Evolutionary conservation across 2,113 vertebrate genomes (phyloP), one percentile per base, ranked within the genome.

Genomic region (Phalacrocorax brasilianus): DNA sequence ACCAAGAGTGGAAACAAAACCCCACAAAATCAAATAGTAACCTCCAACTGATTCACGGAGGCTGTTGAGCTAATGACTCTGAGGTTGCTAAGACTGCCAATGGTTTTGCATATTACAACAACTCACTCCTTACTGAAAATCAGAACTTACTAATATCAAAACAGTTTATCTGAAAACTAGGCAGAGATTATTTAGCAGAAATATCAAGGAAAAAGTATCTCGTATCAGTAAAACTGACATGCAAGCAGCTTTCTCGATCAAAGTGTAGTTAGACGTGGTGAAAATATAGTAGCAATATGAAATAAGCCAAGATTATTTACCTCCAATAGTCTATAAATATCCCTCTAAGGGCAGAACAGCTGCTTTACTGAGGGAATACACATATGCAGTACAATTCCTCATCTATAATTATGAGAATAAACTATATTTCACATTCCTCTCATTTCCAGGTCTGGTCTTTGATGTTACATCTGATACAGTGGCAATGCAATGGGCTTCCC

Each of bases 291-390:
- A 70, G 52, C 72, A 78, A 89, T 90, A 93, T 35, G 84, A 96
- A 95, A 86, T 91, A 95, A 96, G 72, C 65, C 87, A 84, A 75
- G 85, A 95, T 23, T 89, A 92, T 89, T 97, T 97, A 94, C 95
- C 89, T 96, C 95, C 94, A 97, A 67, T 76, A 87, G 83, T 30
- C 96, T 89, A 62, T 92, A 97, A 97, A 97, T 95, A 95, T 28
- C 68, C 85, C 87, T 94, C 93, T 89, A 93, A 95, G 97, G 97
- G 93, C 67, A 89, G 96, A 97, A 95, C 95, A 97, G 95, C 95
- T 97, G 97, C 87, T 92, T 94, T 92, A 92, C 77, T 32, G 82
- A 90, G 78, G 76, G 65, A 94, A 67, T 35, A 77, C 52, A 82
- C 75, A 88, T 58, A 94, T 44, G 91, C 88, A 87, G 73, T 8